Base-by-base conservation (phyloP, 2,888 invertebrate species). In the Drosophila ezoana region DNA sequence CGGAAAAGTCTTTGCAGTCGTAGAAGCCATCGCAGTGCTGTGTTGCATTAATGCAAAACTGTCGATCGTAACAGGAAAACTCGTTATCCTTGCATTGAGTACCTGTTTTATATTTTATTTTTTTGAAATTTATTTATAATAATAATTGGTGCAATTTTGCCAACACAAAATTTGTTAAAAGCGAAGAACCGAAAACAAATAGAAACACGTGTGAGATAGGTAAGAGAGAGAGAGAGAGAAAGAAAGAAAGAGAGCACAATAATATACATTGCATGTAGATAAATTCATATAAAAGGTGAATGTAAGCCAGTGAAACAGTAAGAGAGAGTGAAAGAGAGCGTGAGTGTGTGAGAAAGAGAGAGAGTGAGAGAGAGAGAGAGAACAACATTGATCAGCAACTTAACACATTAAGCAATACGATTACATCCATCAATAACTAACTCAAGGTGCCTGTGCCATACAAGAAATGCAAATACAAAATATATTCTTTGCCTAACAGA, bases 1-100 rank as follows among this genome's bases (percentile, higher is more conserved):
- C 97, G 90, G 96, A 96, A 95, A 96, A 96, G 94, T 97, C 97
- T 93, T 94, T 94, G 94, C 97, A 97, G 94, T 97, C 97, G 95
- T 96, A 96, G 93, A 95, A 95, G 94, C 96, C 96, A 95, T 98
- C 97, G 94, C 98, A 97, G 92, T 95, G 95, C 90, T 95, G 95
- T 80, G 94, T 93, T 92, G 94, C 93, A 79, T 95, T 95, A 91
- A 98, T 95, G 94, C 97, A 98, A 91, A 94, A 94, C 76, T 94
- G 94, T 93, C 95, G 94, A 93, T 96, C 95, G 69, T 90, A 92
- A 93, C 96, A 96, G 81, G 94, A 94, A 93, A 96, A 96, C 92
- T 96, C 94, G 76, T 94, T 93, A 65, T 94, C 93, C 87, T 92
- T 93, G 93, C 96, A 96, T 83, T 87, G 87, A 81, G 90, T 89